phyloP scores from a whole-genome alignment of 2,797 vertebrate species.

The Enteromius mattozi region DNA sequence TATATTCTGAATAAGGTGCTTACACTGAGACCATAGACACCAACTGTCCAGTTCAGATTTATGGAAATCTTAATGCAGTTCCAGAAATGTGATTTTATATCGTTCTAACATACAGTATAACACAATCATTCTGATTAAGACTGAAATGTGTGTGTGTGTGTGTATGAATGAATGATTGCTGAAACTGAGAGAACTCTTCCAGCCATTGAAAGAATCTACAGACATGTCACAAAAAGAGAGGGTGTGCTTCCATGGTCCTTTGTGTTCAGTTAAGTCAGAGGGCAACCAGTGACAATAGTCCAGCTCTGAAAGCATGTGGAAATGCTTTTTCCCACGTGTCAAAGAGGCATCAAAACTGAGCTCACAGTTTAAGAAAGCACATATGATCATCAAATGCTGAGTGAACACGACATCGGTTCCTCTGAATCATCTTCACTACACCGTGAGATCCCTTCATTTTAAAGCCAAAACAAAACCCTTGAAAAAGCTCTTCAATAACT shows the following conservation, averaged over 20 bases:
- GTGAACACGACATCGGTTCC: neutral
- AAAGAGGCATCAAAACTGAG: neutral
- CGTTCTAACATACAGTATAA: neutral
- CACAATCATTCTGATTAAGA: neutral
- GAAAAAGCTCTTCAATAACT: slow-evolving; percentile 55
- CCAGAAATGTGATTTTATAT: neutral
- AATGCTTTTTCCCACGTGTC: neutral
- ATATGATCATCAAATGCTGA: neutral
- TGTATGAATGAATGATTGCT: neutral
- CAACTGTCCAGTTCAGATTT: neutral
- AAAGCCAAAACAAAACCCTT: slow-evolving; percentile 32
- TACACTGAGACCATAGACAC: neutral
- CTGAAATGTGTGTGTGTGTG: neutral
- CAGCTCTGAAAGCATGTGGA: neutral
- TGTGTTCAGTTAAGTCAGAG: slow-evolving; percentile 33
- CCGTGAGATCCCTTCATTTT: slow-evolving; percentile 23
- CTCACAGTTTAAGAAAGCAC: neutral
- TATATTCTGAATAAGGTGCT: neutral
- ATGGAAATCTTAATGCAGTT: neutral
- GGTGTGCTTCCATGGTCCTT: slow-evolving; percentile 15
- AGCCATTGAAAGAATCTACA: neutral
- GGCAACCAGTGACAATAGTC: slow-evolving; percentile 26
- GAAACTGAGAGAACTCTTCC: slow-evolving; percentile 13
- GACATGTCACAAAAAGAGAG: slow-evolving; percentile 20
- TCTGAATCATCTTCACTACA: neutral